A percentile compares a stretch with the other conserved stretches of the same genome.
These are phyloP conservation scores for Euspilapteryx auroguttella DNA, from an alignment of 2,888 invertebrate species.

Conservation along the genomic window DNA sequence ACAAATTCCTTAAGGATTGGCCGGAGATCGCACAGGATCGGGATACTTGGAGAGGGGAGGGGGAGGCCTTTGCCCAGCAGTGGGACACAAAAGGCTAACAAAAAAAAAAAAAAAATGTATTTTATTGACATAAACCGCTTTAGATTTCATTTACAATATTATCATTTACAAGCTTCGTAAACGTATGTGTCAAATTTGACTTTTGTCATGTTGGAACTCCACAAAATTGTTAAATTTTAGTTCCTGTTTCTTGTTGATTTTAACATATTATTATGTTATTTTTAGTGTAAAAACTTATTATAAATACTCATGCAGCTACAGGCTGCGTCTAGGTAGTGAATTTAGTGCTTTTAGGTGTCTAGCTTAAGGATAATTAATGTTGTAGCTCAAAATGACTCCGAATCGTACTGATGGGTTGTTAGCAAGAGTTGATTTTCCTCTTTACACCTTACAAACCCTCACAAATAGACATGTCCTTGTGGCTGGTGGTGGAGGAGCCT, in stretches of 20 bases:
- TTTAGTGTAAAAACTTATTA: conserved; percentile 17
- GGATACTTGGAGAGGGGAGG: too few relatives aligned
- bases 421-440: conserved; percentile 90
- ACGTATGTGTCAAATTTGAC: conserved; percentile 18
- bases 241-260: conserved; percentile 21
- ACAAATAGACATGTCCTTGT: conserved; percentile 93
- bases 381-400: conserved; percentile 39
- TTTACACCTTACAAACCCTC: conserved; percentile 88
- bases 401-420: conserved; percentile 70
- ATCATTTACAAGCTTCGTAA: too few relatives aligned
- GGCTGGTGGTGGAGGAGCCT: conserved; percentile 95
- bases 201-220: conserved; percentile 60
- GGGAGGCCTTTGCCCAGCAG: too few relatives aligned
- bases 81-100: too few relatives aligned
- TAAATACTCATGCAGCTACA: conserved; percentile 25
- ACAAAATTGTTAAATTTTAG: conserved; percentile 34
- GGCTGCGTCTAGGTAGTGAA: conserved; percentile 19
- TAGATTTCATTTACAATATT: background rate
- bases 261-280: conserved; percentile 24
- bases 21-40: too few relatives aligned
- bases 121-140: too few relatives aligned
- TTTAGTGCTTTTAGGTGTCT: conserved; percentile 13
- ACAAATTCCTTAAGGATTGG: too few relatives aligned
- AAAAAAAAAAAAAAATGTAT: too few relatives aligned
- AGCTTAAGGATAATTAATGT: conserved; percentile 21